Percentiles rank a stretch among this genome's conserved stretches.
These are phyloP conservation scores for Tragelaphus scriptus DNA, from an alignment of 2,113 vertebrate species.

Conservation along the genomic window DNA sequence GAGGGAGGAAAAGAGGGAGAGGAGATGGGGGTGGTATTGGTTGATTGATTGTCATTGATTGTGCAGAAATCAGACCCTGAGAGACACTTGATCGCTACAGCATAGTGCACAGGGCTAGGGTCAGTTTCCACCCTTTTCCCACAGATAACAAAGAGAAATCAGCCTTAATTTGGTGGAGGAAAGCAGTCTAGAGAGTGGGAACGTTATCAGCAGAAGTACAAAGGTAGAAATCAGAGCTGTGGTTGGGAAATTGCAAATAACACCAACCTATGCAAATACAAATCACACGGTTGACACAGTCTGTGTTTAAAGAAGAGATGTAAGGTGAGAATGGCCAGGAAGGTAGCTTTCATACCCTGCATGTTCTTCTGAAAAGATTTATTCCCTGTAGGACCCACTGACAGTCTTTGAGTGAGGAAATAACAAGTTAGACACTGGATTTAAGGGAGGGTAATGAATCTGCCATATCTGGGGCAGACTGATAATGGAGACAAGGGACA, in stretches of 20 bases:
- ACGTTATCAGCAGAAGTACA: not conserved
- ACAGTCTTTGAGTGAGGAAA: not conserved
- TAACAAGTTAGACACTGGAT: not conserved
- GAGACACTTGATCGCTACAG: not conserved
- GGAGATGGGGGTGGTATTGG: not conserved
- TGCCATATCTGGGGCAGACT: accelerated
- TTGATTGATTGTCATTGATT: not conserved
- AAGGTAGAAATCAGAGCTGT: not conserved
- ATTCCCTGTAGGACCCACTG: not conserved
- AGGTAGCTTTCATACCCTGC: not conserved
- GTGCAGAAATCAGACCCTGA: not conserved
- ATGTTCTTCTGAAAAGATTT: not conserved
- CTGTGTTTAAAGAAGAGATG: not conserved
- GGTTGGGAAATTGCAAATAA: not conserved
- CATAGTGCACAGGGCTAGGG: not conserved
- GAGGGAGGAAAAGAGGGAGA: not conserved
- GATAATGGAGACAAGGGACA: not conserved
- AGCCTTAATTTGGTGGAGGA: not conserved
- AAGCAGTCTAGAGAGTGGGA: not conserved
- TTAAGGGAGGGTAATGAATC: not conserved
- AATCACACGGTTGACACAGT: not conserved
- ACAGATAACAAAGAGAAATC: not conserved
- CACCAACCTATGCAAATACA: not conserved
- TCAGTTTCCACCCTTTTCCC: not conserved
- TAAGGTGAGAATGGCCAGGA: not conserved